phyloP scores from a whole-genome alignment of 1,140 invertebrate species.

The Pararge aegeria region DNA sequence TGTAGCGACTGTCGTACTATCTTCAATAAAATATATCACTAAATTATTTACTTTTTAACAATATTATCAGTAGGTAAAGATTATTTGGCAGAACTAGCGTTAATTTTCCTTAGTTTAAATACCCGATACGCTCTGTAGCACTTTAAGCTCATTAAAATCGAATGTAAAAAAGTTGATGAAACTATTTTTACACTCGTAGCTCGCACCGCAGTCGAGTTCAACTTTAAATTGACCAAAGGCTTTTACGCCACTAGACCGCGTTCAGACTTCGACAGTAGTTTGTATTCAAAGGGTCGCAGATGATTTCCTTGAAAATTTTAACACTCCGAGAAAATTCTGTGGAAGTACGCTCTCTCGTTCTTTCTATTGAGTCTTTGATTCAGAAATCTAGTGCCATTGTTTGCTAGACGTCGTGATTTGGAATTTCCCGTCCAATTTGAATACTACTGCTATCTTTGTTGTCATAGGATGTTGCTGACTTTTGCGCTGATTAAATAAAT shows the following conservation, averaged over 20 bases:
- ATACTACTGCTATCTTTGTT: too few species aligned
- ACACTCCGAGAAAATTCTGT: not conserved
- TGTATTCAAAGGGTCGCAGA: conserved; percentile 27
- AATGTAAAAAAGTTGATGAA: conserved; percentile 11
- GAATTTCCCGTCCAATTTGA: not conserved
- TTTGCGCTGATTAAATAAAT: too few species aligned
- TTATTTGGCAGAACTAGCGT: too few species aligned
- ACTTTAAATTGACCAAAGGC: conserved; percentile 51
- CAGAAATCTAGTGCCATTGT: not conserved
- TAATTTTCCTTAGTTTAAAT: too few species aligned
- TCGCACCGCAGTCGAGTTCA: conserved; percentile 10
- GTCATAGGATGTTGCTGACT: too few species aligned
- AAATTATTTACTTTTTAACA: too few species aligned
- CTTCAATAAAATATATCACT: too few species aligned
- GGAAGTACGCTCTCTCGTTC: not conserved
- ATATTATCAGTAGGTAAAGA: too few species aligned
- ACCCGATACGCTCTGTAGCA: too few species aligned
- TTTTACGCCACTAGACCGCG: conserved; percentile 20
- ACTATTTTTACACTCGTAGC: conserved; percentile 13
- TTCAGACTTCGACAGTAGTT: conserved; percentile 20
- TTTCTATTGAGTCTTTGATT: conserved; percentile 9
- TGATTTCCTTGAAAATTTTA: conserved; percentile 31
- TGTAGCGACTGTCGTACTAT: too few species aligned
- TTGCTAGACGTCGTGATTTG: not conserved
- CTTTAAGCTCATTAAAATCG: not conserved